Evolutionary conservation across 2,113 vertebrate genomes (phyloP).

Genomic region (Leptobrachium leishanense): DNA sequence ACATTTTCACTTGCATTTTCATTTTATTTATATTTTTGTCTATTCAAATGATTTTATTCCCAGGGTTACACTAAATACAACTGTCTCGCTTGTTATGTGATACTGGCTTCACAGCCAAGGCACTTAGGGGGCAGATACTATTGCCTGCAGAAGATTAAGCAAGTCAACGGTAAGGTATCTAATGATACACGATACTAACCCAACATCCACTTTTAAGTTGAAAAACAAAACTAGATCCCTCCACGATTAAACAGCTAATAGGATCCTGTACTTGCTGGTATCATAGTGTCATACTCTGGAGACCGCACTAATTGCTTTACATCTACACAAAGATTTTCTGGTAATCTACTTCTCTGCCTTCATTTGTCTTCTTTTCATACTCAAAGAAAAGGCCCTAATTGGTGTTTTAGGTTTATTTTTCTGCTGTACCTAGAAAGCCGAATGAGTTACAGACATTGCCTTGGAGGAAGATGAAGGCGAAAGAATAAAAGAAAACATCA

Average conservation of each 20-base stretch:
- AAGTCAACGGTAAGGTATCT: slow-evolving; percentile 76
- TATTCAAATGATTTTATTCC: slow-evolving; percentile 2
- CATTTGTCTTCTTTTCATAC: slow-evolving; percentile 98
- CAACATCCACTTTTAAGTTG: slow-evolving; percentile 75
- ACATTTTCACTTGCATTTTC: background rate
- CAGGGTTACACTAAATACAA: slow-evolving; percentile 8
- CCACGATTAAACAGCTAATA: slow-evolving; percentile 87
- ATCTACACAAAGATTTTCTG: slow-evolving; percentile 98
- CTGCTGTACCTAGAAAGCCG: slow-evolving; percentile 77
- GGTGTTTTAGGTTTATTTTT: slow-evolving; percentile 92
- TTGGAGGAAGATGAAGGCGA: slow-evolving; percentile 63
- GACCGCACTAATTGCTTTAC: slow-evolving; percentile 98
- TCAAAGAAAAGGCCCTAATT: slow-evolving; percentile 96
- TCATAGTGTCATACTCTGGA: slow-evolving; percentile 80
- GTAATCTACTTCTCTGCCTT: slow-evolving; percentile 95
- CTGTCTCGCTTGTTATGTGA: slow-evolving; percentile 55
- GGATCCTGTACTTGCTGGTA: slow-evolving; percentile 86
- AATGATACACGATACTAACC: slow-evolving; percentile 90
- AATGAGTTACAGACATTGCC: slow-evolving; percentile 76
- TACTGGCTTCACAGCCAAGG: slow-evolving; percentile 69
- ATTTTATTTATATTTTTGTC: background rate
- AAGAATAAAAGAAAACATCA: slow-evolving; percentile 74
- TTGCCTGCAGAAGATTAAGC: slow-evolving; percentile 71
- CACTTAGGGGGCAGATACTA: slow-evolving; percentile 70
- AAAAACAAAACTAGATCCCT: slow-evolving; percentile 88